phyloP scores from a whole-genome alignment of 1,140 invertebrate species.

The Sitobion miscanthi region DNA sequence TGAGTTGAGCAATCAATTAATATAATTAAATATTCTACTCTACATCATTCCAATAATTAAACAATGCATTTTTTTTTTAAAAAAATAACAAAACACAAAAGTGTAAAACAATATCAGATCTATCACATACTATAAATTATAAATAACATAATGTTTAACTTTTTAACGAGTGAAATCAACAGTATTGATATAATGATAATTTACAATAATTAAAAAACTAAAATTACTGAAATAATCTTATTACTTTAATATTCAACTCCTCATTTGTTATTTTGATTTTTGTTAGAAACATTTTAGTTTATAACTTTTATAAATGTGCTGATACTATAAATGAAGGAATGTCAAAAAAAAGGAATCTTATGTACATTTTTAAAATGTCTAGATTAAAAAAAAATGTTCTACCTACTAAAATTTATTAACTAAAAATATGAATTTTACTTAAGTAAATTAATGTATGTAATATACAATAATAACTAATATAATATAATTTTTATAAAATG shows the following conservation, averaged over 20 bases:
- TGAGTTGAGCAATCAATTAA: constrained; percentile 22
- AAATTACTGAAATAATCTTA: not conserved
- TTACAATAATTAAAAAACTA: not conserved
- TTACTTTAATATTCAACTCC: not conserved
- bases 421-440: not conserved
- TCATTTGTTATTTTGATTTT: not conserved
- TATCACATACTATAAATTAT: not conserved
- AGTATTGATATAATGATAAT: not conserved
- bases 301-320: not conserved
- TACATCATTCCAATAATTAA: not conserved
- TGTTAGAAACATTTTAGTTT: not conserved
- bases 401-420: not conserved
- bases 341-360: not conserved
- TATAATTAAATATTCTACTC: constrained; percentile 6
- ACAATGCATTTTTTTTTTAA: not conserved
- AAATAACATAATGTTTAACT: not conserved
- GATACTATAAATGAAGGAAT: not conserved
- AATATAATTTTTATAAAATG: not conserved
- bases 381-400: not conserved
- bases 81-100: not conserved
- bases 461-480: constrained; percentile 6
- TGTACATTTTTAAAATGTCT: not conserved
- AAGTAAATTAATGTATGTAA: not conserved
- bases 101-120: not conserved
- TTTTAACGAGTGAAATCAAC: not conserved